Base-by-base conservation (phyloP, 2,888 invertebrate species). In the Subacronicta megacephala region DNA sequence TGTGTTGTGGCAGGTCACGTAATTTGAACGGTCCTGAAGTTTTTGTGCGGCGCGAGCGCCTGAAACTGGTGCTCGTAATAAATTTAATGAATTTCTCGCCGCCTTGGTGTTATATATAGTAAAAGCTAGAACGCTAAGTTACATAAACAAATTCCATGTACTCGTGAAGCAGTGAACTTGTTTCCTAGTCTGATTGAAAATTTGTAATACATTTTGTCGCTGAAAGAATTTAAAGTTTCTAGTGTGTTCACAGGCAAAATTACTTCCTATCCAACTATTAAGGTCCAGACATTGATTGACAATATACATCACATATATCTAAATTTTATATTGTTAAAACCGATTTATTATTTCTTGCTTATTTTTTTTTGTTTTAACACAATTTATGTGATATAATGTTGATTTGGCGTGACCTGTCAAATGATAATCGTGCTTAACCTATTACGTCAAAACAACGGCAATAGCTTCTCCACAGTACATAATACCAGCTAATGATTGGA, bases 401-500 rank as follows among this genome's bases (percentile, higher is more conserved):
- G 43, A 45, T 58, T 58, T 76, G 59, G 55, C 69, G 54, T 79
- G 79, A 67, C 72, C 72, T 72, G 75, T 76, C 75, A 74, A 62
- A 73, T 35, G 16, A 43, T 56, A 61, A 53, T 65, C 43, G 59
- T 56, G 46, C 42, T 54, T 68, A 50, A 68, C 61, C 53, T 67
- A 65, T 75, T 77, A 75, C 72, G 68, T 77, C 67, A 66, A 75
- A 66, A 72, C 74, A 78, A 64, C 52, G 46, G 58, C 68, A 64
- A 66, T 63, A 56, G 75, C 63, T 70, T 72, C 74, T 70, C 71
- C 74, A 64, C 73, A 33, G 55, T 40, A n/a, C 60, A 67, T 56
- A 81, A 80, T 76, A 73, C 64, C 73, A 73, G 66, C 73, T 77
- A 82, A 83, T 84, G 81, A 84, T 79, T 76, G 75, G 52, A 54